These are phyloP conservation scores for Diplosoma virens DNA, from an alignment of 23 tunicate species.

Conservation along the genomic window DNA sequence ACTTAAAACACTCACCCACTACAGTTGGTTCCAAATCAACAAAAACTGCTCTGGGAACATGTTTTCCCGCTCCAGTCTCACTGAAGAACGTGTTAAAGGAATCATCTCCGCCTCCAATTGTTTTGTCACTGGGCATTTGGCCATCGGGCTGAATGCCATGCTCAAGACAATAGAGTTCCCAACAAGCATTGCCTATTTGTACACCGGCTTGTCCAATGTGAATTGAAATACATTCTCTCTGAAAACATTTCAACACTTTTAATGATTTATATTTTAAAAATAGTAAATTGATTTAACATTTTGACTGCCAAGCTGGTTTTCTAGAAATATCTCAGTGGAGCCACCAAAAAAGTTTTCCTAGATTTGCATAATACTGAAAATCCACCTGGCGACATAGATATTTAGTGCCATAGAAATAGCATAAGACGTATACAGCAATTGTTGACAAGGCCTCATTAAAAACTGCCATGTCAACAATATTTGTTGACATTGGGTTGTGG, in stretches of 20 bases:
- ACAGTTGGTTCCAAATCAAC: constrained; percentile 96
- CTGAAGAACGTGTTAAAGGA: constrained; percentile 98
- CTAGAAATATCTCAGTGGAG: too few relatives aligned
- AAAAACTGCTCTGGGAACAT: constrained; percentile 98
- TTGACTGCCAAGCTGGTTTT: too few relatives aligned
- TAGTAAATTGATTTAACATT: too few relatives aligned
- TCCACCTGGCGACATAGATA: too few relatives aligned
- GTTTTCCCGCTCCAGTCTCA: constrained; percentile 98
- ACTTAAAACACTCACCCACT: constrained; percentile 52
- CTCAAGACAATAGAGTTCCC: constrained; percentile 97
- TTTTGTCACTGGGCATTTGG: constrained; percentile 96
- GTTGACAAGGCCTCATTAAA: too few relatives aligned
- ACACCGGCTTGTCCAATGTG: constrained; percentile 99
- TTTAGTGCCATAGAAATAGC: too few relatives aligned
- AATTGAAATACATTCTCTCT: constrained; percentile 98
- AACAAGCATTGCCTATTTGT: constrained; percentile 97
- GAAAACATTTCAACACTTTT: neutral
- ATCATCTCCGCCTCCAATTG: constrained; percentile 96
- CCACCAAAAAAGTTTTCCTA: too few relatives aligned
- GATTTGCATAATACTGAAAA: too few relatives aligned
- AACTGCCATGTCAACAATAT: too few relatives aligned
- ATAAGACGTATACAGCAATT: too few relatives aligned
- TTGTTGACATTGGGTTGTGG: too few relatives aligned
- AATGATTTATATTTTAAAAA: too few relatives aligned
- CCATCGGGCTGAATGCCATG: constrained; percentile 98